Evolutionary conservation across 35 echinoderm and acorn worm genomes (phyloP).

Genomic region (Apostichopus parvimensis): DNA sequence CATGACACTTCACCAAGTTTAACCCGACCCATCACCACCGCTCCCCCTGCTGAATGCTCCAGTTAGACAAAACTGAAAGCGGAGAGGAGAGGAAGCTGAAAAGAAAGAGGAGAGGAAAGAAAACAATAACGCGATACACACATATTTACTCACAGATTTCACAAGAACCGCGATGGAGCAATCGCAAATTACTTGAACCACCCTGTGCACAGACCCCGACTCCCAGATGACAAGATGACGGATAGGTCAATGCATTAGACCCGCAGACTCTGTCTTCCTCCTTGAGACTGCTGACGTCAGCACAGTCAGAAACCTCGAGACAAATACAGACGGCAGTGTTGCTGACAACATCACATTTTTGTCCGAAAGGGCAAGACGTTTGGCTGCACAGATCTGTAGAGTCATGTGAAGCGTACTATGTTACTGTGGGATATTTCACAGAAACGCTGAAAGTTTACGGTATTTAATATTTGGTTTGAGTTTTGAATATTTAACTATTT

Average conservation of each 20-base stretch:
- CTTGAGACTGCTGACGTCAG: background rate
- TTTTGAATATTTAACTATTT: too few relatives aligned
- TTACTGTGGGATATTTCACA: too few relatives aligned
- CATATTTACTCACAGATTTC: constrained; percentile 5
- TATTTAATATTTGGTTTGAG: background rate
- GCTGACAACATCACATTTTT: constrained; percentile 18
- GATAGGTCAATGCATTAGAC: constrained; percentile 14
- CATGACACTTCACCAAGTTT: too few relatives aligned
- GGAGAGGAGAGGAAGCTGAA: background rate
- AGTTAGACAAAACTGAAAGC: too few relatives aligned
- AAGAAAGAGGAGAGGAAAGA: background rate
- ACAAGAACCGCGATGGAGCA: background rate
- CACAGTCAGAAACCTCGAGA: constrained; percentile 12
- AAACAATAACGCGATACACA: background rate
- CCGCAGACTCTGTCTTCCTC: background rate
- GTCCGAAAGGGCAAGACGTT: constrained; percentile 3
- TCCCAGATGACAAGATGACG: constrained; percentile 6
- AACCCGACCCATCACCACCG: too few relatives aligned
- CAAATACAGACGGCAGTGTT: constrained; percentile 4
- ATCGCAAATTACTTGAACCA: background rate
- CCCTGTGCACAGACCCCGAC: background rate
- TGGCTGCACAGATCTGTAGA: background rate
- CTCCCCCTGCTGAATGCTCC: too few relatives aligned
- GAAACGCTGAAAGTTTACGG: background rate
- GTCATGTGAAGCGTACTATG: background rate